Conservation (phyloP, 1,140 invertebrate species). For the Drosophila parvula region DNA sequence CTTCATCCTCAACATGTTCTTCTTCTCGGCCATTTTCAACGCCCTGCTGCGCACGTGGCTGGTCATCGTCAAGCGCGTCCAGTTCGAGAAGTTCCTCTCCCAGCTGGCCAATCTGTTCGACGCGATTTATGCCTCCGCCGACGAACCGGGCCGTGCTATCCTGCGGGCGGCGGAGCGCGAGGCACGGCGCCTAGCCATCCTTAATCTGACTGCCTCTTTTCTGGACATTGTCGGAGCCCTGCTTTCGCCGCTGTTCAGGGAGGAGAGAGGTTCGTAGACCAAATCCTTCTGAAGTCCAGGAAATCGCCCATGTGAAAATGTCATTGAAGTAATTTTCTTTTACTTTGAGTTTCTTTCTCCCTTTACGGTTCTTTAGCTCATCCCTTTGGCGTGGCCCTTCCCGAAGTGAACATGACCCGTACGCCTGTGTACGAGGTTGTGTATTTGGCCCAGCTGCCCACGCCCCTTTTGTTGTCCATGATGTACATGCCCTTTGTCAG, state of each 20-base stretch:
- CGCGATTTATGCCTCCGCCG: slow-evolving; percentile 31
- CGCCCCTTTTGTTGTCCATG: slow-evolving; percentile 58
- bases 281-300: background rate
- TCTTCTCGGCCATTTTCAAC: slow-evolving; percentile 74
- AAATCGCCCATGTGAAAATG: background rate
- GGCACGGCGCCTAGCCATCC: slow-evolving; percentile 57
- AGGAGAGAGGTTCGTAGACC: slow-evolving; percentile 51
- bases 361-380: slow-evolving; percentile 49
- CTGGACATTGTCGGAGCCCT: slow-evolving; percentile 66
- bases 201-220: slow-evolving; percentile 71
- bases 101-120: slow-evolving; percentile 52
- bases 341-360: background rate
- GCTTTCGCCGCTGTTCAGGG: slow-evolving; percentile 59
- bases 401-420: slow-evolving; percentile 61
- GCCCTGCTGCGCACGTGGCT: slow-evolving; percentile 70
- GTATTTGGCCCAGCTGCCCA: slow-evolving; percentile 66
- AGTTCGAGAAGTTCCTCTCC: slow-evolving; percentile 50
- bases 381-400: slow-evolving; percentile 73
- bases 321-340: background rate
- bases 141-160: slow-evolving; percentile 24
- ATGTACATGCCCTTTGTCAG: slow-evolving; percentile 82
- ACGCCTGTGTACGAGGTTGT: slow-evolving; percentile 70
- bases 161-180: slow-evolving; percentile 36
- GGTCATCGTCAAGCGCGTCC: slow-evolving; percentile 59
- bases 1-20: slow-evolving; percentile 78